Percentiles rank a stretch among this genome's conserved stretches.
Evolutionary conservation across 2,888 invertebrate species (phyloP).

Genomic region (Drosophila buzzatii): DNA sequence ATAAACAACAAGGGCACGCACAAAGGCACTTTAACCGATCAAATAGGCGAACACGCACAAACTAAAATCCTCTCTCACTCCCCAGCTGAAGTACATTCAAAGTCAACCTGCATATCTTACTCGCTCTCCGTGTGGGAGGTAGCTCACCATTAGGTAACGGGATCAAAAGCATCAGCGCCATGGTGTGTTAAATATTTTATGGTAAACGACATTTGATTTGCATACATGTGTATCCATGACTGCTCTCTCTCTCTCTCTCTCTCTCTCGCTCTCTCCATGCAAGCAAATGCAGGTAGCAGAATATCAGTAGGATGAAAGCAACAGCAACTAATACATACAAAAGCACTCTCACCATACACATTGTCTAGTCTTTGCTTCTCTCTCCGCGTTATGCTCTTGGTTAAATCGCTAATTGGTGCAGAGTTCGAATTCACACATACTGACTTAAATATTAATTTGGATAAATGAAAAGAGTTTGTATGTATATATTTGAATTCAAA

Average conservation of each 20-base stretch:
- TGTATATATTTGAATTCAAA: neutral
- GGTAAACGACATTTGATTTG: neutral
- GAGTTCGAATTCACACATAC: neutral
- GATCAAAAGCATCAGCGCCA: slow-evolving; percentile 11
- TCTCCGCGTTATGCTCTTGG: neutral
- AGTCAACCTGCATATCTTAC: neutral
- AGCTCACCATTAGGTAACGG: neutral
- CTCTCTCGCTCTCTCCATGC: neutral
- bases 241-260: neutral
- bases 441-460: neutral
- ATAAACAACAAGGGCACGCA: neutral
- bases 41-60: neutral
- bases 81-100: too few relatives aligned
- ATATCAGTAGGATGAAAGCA: neutral
- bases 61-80: neutral
- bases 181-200: too few relatives aligned
- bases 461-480: neutral
- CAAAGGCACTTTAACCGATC: neutral
- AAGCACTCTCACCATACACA: neutral
- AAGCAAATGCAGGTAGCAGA: neutral
- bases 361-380: neutral
- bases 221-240: neutral
- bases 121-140: neutral
- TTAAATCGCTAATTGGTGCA: neutral
- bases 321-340: neutral